Evolutionary conservation across 1,140 invertebrate species (phyloP), one percentile per base, ranked within the genome.

Genomic region (Pseudomyrmex flavicornis): DNA sequence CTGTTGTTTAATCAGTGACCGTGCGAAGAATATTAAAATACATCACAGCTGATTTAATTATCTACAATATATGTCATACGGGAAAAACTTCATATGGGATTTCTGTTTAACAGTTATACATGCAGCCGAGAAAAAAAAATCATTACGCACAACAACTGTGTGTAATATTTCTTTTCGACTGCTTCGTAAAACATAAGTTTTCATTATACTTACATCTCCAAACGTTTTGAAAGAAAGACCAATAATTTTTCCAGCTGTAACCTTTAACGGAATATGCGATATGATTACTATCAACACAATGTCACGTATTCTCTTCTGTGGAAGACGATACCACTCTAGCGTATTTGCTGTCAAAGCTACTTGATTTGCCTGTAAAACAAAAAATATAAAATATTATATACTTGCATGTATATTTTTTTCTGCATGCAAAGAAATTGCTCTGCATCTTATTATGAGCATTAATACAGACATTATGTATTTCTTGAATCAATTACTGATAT

Each of bases 321-420:
- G 87, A 54, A 91, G 77, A 58, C 77, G 22, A 46, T 91, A 86
- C 88, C 87, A 90, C 12, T 90, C 69, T 1, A 89, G 84, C 58
- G 82, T 70, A 26, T 83, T 82, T 10, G 85, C 35, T 20, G 85
- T 80, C 35, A 83, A 63, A 13, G 83, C 86, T 22, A 91, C 54
- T 75, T 75, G 59, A 58, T 83, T 77, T 62, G 73, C 88, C 90
- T 52, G 3, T 4, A 1, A 76, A 65, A 75, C 17, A 26, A 15
- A 65, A 7, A n/a, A n/a, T 7, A 22, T 59, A 17, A 17, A 17
- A 35, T 35, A 17, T 35, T 3, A 35, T 17, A 35, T 35, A 35
- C 1, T 9, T 13, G n/a, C 58, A 48, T 10, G 54, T 63, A 15
- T 13, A 13, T 7, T 12, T 0, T 12, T 75, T 62, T 1, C 8